phyloP scores from a whole-genome alignment of 2,797 vertebrate genomes.

The Apogon talboti region DNA sequence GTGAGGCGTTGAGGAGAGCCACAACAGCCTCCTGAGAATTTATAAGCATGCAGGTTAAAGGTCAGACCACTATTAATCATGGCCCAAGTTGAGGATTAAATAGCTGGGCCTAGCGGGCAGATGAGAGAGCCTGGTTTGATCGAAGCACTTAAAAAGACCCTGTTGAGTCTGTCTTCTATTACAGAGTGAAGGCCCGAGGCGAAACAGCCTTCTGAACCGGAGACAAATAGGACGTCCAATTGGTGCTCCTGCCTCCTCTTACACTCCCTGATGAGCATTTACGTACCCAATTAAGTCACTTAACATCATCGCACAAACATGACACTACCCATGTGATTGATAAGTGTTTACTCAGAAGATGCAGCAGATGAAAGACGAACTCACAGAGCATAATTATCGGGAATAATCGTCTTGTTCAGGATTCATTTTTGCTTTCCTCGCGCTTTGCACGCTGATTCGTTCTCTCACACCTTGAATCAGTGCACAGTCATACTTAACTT shows the following conservation, averaged over 20 bases:
- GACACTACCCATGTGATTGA: conserved; percentile 24
- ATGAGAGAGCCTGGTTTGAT: conserved; percentile 71
- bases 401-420: conserved; percentile 13
- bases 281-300: conserved; percentile 47
- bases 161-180: conserved; percentile 85
- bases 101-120: conserved; percentile 71
- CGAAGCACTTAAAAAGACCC: conserved; percentile 77
- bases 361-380: conserved; percentile 12
- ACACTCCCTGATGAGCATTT: conserved; percentile 24
- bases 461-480: conserved; percentile 62
- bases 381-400: conserved; percentile 7
- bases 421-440: neutral
- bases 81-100: conserved; percentile 79
- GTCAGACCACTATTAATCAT: conserved; percentile 85
- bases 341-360: conserved; percentile 30
- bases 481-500: conserved; percentile 72
- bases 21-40: conserved; percentile 75
- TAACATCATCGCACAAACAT: conserved; percentile 33
- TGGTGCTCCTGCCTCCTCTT: conserved; percentile 4
- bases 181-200: conserved; percentile 73
- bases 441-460: conserved; percentile 1
- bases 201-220: conserved; percentile 62
- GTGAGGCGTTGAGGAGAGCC: conserved; percentile 52
- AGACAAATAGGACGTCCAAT: conserved; percentile 59
- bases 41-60: conserved; percentile 79